These are phyloP conservation scores for Cynaeus angustus DNA, from an alignment of 2,888 invertebrate species.

Conservation along the genomic window DNA sequence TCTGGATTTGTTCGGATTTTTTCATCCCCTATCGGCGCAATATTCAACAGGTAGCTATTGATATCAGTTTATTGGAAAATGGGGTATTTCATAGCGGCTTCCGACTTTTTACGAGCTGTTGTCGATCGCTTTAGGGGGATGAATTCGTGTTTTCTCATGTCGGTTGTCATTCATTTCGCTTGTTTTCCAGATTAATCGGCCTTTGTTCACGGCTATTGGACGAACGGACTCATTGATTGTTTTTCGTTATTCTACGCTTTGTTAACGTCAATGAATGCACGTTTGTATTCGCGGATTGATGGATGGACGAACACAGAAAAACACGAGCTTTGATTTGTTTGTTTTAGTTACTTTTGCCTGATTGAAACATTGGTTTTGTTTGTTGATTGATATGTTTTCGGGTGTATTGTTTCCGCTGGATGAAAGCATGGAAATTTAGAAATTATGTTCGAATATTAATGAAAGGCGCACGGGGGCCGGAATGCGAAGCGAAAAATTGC, in stretches of 20 bases:
- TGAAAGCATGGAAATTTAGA: background rate
- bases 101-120: conserved; percentile 66
- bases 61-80: conserved; percentile 73
- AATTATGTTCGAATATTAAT: background rate
- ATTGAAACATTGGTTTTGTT: conserved; percentile 54
- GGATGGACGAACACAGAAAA: conserved; percentile 58
- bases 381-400: conserved; percentile 58
- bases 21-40: conserved; percentile 41
- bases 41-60: conserved; percentile 72
- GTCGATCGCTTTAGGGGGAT: conserved; percentile 51
- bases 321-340: conserved; percentile 60
- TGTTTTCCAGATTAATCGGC: conserved; percentile 62
- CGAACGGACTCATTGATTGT: conserved; percentile 56
- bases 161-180: conserved; percentile 62
- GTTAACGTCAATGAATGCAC: conserved; percentile 56
- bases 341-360: conserved; percentile 55
- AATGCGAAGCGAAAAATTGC: no score
- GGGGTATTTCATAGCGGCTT: conserved; percentile 70
- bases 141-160: conserved; percentile 59
- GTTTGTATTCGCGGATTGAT: conserved; percentile 51
- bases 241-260: conserved; percentile 56
- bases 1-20: conserved; percentile 35
- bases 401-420: background rate
- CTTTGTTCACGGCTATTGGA: conserved; percentile 63
- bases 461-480: no score